phyloP scores from a whole-genome alignment of 2,113 vertebrate species.

The Leptobrachium leishanense region DNA sequence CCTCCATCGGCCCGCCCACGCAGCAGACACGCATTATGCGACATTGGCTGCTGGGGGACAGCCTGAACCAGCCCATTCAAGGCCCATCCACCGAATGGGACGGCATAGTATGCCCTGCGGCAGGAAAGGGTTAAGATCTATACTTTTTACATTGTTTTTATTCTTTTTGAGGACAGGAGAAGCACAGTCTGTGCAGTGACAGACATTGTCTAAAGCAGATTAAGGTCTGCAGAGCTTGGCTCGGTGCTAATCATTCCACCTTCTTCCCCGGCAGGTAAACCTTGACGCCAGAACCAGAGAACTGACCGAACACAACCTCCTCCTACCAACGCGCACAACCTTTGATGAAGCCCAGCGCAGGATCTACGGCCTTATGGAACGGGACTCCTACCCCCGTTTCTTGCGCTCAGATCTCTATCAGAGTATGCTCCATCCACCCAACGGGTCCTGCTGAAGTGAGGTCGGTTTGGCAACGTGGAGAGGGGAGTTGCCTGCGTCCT shows the following conservation, averaged over 20 bases:
- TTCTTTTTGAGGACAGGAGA: too few relatives aligned
- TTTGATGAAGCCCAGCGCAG: slow-evolving; percentile 93
- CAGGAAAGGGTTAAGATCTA: too few relatives aligned
- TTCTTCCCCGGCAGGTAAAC: slow-evolving; percentile 79
- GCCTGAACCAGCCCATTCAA: too few relatives aligned
- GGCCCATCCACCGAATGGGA: too few relatives aligned
- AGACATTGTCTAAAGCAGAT: too few relatives aligned
- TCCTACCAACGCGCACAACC: slow-evolving; percentile 84
- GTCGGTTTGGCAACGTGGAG: not conserved
- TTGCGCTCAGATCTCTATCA: slow-evolving; percentile 92
- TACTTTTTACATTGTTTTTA: too few relatives aligned
- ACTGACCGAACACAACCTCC: slow-evolving; percentile 94
- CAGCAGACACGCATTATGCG: too few relatives aligned
- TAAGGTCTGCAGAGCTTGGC: too few relatives aligned
- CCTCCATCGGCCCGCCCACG: too few relatives aligned
- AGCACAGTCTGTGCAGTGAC: too few relatives aligned
- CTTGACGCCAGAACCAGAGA: slow-evolving; percentile 93
- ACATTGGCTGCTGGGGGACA: too few relatives aligned
- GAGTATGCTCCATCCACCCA: slow-evolving; percentile 39
- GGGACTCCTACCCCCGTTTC: slow-evolving; percentile 97
- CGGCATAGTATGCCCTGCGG: too few relatives aligned
- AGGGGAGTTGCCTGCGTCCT: not conserved
- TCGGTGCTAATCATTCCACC: slow-evolving; percentile 1
- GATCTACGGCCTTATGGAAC: slow-evolving; percentile 97
- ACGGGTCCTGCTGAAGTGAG: slow-evolving; percentile 29